phyloP scores from a whole-genome alignment of 1,140 invertebrate species.

The Trichonephila clavipes region DNA sequence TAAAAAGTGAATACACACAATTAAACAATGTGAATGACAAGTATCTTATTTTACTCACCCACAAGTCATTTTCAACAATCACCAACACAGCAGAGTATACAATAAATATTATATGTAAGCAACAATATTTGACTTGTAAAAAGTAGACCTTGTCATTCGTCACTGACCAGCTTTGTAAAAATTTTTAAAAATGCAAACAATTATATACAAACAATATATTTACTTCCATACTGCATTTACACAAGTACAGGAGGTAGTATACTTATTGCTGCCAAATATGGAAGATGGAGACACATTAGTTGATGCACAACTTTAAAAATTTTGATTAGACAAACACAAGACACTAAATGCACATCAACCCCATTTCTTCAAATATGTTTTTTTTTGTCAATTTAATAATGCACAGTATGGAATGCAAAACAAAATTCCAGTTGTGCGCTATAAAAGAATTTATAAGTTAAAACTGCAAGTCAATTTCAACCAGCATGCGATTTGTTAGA shows the following conservation, averaged over 20 bases:
- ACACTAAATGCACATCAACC: too few species aligned
- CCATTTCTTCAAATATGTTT: too few species aligned
- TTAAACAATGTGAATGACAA: conserved; percentile 31
- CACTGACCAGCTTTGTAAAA: too few species aligned
- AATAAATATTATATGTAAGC: conserved; percentile 9
- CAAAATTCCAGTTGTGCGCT: too few species aligned
- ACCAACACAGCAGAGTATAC: not conserved
- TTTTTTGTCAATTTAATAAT: too few species aligned
- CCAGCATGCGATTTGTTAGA: too few species aligned
- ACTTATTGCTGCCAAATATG: not conserved
- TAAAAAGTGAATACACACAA: conserved; percentile 12
- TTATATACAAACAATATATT: too few species aligned
- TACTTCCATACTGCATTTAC: not conserved
- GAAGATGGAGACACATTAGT: not conserved
- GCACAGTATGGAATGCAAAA: too few species aligned
- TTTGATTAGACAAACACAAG: not conserved
- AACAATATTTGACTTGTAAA: not conserved
- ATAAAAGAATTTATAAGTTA: too few species aligned
- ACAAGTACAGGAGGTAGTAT: not conserved
- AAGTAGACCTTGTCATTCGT: not conserved
- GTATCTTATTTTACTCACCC: not conserved
- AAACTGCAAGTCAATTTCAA: too few species aligned
- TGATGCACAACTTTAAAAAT: not conserved
- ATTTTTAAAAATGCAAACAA: too few species aligned
- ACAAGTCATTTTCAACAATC: not conserved